A percentile compares a stretch with the other conserved stretches of the same genome.
These are phyloP conservation scores for Caenorhabditis briggsae DNA, from an alignment of 1,140 invertebrate species.

Conservation along the genomic window DNA sequence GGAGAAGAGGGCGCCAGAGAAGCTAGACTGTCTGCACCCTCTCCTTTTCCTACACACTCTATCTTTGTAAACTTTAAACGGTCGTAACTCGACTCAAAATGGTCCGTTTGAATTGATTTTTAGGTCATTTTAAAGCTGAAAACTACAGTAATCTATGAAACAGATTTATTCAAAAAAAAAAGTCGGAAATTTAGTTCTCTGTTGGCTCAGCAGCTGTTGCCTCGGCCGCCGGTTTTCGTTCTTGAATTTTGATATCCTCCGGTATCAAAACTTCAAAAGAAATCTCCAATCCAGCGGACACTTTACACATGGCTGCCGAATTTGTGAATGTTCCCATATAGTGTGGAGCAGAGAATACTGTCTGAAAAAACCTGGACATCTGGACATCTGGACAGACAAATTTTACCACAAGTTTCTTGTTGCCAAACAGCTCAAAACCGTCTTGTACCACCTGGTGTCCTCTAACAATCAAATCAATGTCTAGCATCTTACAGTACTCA, in stretches of 20 bases:
- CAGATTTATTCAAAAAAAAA: too few species aligned
- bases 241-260: not conserved
- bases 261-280: conserved; percentile 24
- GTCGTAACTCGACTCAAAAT: too few species aligned
- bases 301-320: not conserved
- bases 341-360: conserved; percentile 56
- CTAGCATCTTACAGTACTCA: conserved; percentile 60
- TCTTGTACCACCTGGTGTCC: conserved; percentile 63
- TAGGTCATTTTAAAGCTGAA: too few species aligned
- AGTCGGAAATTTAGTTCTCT: too few species aligned
- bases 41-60: too few species aligned
- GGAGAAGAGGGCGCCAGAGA: too few species aligned
- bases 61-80: too few species aligned
- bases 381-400: too few species aligned
- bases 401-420: conserved; percentile 48
- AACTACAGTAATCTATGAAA: too few species aligned
- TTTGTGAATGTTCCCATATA: conserved; percentile 20
- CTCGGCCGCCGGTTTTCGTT: not conserved
- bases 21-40: too few species aligned
- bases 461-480: conserved; percentile 65
- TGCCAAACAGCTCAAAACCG: conserved; percentile 42
- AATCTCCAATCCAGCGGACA: not conserved
- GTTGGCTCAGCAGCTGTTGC: not conserved
- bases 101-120: too few species aligned
- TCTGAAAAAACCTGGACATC: not conserved